Percentiles rank a stretch among this genome's conserved stretches.
phyloP scores from a whole-genome alignment of 2,888 invertebrate species.

The Ditylenchus weischeri region DNA sequence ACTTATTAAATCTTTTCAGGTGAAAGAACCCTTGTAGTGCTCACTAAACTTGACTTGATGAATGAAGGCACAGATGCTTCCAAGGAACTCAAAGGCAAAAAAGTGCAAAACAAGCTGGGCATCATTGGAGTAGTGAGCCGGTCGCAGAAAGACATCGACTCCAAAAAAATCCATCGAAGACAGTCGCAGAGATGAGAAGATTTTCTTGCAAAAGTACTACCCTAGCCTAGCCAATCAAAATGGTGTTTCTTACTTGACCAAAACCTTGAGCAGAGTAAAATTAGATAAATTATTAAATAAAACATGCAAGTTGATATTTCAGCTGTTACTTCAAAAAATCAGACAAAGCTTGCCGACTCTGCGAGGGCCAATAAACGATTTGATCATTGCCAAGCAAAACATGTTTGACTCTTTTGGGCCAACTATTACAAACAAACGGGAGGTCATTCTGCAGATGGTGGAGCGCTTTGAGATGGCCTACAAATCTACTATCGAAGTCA shows the following conservation, averaged over 20 bases:
- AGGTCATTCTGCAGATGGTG: slow-evolving; percentile 88
- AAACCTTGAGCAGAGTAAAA: slow-evolving; percentile 79
- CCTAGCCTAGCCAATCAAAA: slow-evolving; percentile 90
- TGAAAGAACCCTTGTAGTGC: slow-evolving; percentile 48
- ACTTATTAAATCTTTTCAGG: slow-evolving; percentile 67
- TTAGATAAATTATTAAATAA: too few species aligned
- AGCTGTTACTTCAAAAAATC: slow-evolving; percentile 95
- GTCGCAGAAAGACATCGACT: slow-evolving; percentile 68
- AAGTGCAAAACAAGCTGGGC: slow-evolving; percentile 94
- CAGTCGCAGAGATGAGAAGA: slow-evolving; percentile 60
- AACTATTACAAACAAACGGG: slow-evolving; percentile 76
- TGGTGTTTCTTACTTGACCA: slow-evolving; percentile 89
- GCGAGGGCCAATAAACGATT: slow-evolving; percentile 94
- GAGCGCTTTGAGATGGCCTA: slow-evolving; percentile 98
- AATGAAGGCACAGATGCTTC: slow-evolving; percentile 51
- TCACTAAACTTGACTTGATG: slow-evolving; percentile 55
- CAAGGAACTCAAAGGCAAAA: slow-evolving; percentile 68
- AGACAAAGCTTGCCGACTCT: slow-evolving; percentile 95
- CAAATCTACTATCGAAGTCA: slow-evolving; percentile 95
- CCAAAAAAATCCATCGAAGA: slow-evolving; percentile 22
- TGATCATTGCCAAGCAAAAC: slow-evolving; percentile 96
- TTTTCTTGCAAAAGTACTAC: slow-evolving; percentile 68
- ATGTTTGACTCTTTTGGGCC: slow-evolving; percentile 92
- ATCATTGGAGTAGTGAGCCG: slow-evolving; percentile 96
- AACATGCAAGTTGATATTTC: slow-evolving; percentile 30